phyloP scores from a whole-genome alignment of 2,113 vertebrate species.

The Azemiops feae region DNA sequence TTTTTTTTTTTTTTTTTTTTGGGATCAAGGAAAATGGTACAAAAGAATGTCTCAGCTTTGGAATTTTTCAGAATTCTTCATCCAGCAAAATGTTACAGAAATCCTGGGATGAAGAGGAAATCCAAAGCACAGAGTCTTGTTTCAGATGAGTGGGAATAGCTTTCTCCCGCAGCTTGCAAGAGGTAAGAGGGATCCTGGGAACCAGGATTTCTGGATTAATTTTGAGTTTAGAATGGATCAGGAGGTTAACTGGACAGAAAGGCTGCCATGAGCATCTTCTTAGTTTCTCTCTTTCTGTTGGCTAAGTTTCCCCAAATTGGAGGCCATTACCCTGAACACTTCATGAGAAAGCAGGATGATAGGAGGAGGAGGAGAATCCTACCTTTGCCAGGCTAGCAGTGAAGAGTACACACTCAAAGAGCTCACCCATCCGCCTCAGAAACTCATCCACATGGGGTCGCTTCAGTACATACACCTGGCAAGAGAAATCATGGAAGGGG shows the following conservation, averaged over 20 bases:
- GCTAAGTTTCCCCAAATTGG: neutral
- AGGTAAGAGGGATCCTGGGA: no score
- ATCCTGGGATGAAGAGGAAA: neutral
- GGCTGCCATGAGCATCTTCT: neutral
- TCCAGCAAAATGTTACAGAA: neutral
- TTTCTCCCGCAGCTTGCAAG: neutral
- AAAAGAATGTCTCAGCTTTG: neutral
- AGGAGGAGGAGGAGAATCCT: slow-evolving; percentile 26
- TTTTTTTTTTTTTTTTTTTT: neutral
- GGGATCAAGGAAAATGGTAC: neutral
- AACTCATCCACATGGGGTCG: slow-evolving; percentile 94
- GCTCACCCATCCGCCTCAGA: slow-evolving; percentile 91
- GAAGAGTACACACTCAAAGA: slow-evolving; percentile 97
- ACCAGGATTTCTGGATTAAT: neutral
- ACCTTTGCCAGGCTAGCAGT: slow-evolving; percentile 98
- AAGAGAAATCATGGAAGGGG: neutral
- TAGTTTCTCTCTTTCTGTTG: neutral
- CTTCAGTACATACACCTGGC: slow-evolving; percentile 93
- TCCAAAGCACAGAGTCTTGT: neutral
- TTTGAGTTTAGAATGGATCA: neutral
- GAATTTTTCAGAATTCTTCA: neutral
- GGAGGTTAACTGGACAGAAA: neutral
- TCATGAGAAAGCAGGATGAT: neutral
- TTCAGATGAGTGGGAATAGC: neutral
- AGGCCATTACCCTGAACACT: neutral